phyloP scores from a whole-genome alignment of 2,113 vertebrate genomes.

The Muscicapa adusta region DNA sequence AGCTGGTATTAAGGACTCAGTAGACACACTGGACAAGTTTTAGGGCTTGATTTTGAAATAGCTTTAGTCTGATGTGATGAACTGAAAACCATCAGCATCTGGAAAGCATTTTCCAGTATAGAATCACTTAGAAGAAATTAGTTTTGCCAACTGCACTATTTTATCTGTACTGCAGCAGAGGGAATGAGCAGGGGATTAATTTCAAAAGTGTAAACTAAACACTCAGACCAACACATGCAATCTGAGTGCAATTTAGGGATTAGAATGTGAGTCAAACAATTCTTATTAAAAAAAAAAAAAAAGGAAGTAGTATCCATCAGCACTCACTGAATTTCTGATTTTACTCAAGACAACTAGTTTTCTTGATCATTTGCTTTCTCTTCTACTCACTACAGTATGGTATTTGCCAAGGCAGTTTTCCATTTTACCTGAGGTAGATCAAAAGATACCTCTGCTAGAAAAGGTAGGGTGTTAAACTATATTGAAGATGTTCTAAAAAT shows the following conservation, averaged over 20 bases:
- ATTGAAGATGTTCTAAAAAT: neutral
- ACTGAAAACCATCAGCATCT: neutral
- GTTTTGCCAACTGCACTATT: neutral
- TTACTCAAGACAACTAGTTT: neutral
- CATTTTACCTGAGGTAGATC: neutral
- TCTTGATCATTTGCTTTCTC: neutral
- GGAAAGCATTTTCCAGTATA: neutral
- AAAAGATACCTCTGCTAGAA: neutral
- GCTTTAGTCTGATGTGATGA: neutral
- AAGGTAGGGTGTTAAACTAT: neutral
- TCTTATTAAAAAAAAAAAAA: neutral
- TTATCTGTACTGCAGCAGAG: neutral
- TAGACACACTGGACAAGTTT: neutral
- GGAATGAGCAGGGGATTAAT: neutral
- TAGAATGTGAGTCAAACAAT: neutral
- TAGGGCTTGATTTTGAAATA: neutral
- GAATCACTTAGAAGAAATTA: neutral
- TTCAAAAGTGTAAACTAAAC: neutral
- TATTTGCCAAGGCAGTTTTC: neutral
- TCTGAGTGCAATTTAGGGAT: neutral
- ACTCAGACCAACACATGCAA: neutral
- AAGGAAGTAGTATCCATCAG: neutral
- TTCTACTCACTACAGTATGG: neutral
- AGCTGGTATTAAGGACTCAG: neutral
- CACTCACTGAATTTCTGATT: neutral